Evolutionary conservation across 1,140 invertebrate genomes (phyloP), one percentile per base, ranked within the genome.

Genomic region (Saccostrea cuccullata): DNA sequence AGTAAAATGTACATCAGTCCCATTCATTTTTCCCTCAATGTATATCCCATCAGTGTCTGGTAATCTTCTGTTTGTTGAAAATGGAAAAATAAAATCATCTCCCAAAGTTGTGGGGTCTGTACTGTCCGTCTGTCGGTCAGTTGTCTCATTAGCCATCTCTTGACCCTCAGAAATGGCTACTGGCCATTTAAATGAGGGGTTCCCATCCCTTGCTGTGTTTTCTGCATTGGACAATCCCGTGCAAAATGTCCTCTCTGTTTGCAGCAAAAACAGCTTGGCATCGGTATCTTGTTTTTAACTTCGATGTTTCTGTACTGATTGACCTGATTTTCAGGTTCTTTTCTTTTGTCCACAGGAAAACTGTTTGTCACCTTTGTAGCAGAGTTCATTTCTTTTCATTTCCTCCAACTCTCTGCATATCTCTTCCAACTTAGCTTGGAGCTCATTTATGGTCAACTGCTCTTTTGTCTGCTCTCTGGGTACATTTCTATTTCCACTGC

Each of bases 11-110:
- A 87, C 64, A 70, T 73, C 47, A 8, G 73, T 15, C 15, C 6
- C 67, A 12, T 77, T 20, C 56, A 86, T 56, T 77, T 56, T 86
- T n/a, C 67, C 85, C 6, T 86, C 58, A 40, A 86, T 70, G n/a
- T 73, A 86, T 20, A 86, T 40, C 64, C 85, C 85, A 20, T 85
- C 84, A 70, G 64, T 26, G 26, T 70, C 20, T 8, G 9, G 64
- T 70, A 70, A 70, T n/a, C 64, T 70, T 20, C 26, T 8, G 13
- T 20, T 26, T 70, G 20, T 70, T n/a, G 20, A 70, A n/a, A 70
- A 70, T 26, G 20, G 20, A 70, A 70, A 70, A n/a, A n/a, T 26
- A 20, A n/a, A 20, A 70, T 70, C 64, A 70, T 70, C 26, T n/a
- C 13, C 26, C 6, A 20, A 70, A 26, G 20, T 70, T 70, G 5